Evolutionary conservation across 2,797 vertebrate genomes (phyloP).

Genomic region (Potorous gilbertii): DNA sequence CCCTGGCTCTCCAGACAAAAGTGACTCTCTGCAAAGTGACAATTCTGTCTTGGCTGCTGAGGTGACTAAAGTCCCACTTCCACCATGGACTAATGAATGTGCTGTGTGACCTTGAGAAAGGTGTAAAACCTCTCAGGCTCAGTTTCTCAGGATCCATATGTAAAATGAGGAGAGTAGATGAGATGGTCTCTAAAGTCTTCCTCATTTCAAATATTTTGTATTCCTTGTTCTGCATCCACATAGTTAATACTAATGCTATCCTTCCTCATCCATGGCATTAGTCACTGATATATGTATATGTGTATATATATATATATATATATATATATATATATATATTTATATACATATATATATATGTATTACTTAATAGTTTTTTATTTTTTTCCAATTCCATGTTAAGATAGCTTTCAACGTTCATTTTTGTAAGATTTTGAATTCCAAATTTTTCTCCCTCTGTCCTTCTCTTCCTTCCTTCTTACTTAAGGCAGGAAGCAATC

Average conservation of each 20-base stretch:
- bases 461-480: too few relatives aligned
- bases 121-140: background rate
- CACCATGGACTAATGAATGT: background rate
- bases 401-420: too few relatives aligned
- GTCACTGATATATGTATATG: background rate
- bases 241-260: background rate
- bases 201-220: background rate
- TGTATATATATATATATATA: too few relatives aligned
- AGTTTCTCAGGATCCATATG: background rate
- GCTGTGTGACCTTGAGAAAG: background rate
- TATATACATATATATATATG: too few relatives aligned
- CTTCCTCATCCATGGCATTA: background rate
- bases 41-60: background rate
- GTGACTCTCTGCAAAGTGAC: background rate
- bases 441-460: too few relatives aligned
- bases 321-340: too few relatives aligned
- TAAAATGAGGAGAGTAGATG: background rate
- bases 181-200: background rate
- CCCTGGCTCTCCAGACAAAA: conserved; percentile 3
- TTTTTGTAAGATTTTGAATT: too few relatives aligned
- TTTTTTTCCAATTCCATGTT: too few relatives aligned
- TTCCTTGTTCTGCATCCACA: background rate
- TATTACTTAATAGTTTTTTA: too few relatives aligned
- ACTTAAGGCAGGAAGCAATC: too few relatives aligned
- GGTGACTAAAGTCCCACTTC: background rate